Evolutionary conservation across 2,888 invertebrate species (phyloP), one percentile per base, ranked within the genome.

Genomic region (Tolmerus cingulatus): DNA sequence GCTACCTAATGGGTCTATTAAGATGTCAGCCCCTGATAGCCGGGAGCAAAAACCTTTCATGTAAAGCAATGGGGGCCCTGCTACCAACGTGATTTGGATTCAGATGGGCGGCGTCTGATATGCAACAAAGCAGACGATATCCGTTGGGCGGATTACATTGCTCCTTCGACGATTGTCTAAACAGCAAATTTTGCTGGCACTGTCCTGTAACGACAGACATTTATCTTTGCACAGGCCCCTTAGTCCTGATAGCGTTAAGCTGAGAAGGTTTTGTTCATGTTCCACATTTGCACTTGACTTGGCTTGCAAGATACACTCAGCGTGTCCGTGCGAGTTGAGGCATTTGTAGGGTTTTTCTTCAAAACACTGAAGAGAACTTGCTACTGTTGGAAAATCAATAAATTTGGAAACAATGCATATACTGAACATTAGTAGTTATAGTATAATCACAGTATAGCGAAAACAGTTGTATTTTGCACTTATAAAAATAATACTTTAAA

Each of bases 1-100:
- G 37, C 76, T 34, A 19, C 40, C 76, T 76, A 76, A 34, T 76
- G 76, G 76, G 76, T 76, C 76, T 76, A 76, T 76, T 76, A 76
- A 76, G 76, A 76, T 76, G 76, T 76, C 76, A 76, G 37, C 8
- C 19, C 37, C 76, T 76, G 76, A 76, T 76, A 76, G 76, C 14
- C n/a, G 8, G 34, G 34, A 40, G 76, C 76, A 40, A 76, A 76
- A 76, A 76, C 37, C 37, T 76, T 76, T 40, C 76, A 76, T 76
- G 76, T 34, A 76, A 76, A 34, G 40, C 76, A 66, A 66, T 66
- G 66, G 23, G 66, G 66, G 66, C 27, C 27, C 23, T 66, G 27
- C 66, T 66, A 3, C 27, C 23, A 66, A 66, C 66, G 66, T 66
- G 66, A 66, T 66, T 66, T 2, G 66, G 66, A 23, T 19, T 27